Base-by-base conservation (phyloP, 2,888 invertebrate species). In the Drosophila conformis region DNA sequence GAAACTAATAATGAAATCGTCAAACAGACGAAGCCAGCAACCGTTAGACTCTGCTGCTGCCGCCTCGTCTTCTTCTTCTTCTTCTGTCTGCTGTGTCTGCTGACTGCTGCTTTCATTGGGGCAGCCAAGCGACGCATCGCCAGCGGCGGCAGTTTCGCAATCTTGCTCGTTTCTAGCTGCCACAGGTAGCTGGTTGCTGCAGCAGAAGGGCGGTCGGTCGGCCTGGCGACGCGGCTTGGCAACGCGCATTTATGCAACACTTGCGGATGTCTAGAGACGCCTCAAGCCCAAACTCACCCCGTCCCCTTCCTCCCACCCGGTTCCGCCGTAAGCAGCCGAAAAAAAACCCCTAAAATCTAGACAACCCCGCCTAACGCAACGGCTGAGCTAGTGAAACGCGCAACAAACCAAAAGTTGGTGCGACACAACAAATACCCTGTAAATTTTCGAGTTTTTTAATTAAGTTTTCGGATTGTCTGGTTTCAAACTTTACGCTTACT, bases 101-200 rank as follows among this genome's bases (percentile, higher is more conserved):
- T 46, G 18, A 13, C 38, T 29, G 71, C 76, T 81, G 87, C 86
- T 85, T 87, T 80, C 82, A 72, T 82, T 83, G 85, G 69, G 69
- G 73, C 89, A 91, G 79, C 89, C 80, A 91, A 91, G 90, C 90
- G 90, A 76, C 83, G 87, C 87, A 79, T 72, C 72, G 83, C 78
- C 81, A 70, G 60, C 71, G 69, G 71, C 81, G 42, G 59, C 48
- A 65, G 70, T 84, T 84, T 84, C 80, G 87, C 87, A 87, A 83
- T 85, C 65, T 77, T 68, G 42, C 40, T 33, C 33, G 46, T 46
- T 46, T 46, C 46, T 46, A 38, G 10, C 59, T 25, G 29, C 31
- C 46, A 46, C 46, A 25, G 7, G 13, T 27, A 10, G 33, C 33
- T 35, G 52, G n/a, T 29, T 53, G 35, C 8, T 51, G 51, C 29